Evolutionary conservation across 2,888 invertebrate genomes (phyloP).

Genomic region (Tryphoninae sp.): DNA sequence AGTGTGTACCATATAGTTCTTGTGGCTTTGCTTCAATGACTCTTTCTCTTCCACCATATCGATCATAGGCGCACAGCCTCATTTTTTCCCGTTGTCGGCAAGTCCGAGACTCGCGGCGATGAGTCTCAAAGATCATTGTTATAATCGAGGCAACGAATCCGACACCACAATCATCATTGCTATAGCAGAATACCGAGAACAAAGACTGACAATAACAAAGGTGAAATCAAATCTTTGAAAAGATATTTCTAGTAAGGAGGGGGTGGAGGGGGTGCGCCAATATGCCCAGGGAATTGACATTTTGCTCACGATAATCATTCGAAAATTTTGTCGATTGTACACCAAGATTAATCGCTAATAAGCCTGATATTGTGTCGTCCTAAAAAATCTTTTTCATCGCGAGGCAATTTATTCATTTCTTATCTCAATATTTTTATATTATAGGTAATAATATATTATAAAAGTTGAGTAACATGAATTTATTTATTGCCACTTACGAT

Average conservation of each 20-base stretch:
- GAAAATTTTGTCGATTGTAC: neutral
- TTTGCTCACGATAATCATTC: conserved; percentile 14
- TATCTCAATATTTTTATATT: too few relatives aligned
- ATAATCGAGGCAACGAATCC: conserved; percentile 50
- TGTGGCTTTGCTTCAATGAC: conserved; percentile 47
- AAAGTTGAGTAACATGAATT: too few relatives aligned
- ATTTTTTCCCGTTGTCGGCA: conserved; percentile 42
- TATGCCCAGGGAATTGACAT: conserved; percentile 23
- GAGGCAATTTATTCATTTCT: too few relatives aligned
- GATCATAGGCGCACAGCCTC: conserved; percentile 50
- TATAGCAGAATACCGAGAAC: conserved; percentile 39
- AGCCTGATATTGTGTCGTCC: neutral
- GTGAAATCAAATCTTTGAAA: conserved; percentile 45
- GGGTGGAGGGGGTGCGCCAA: neutral
- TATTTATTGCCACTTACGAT: too few relatives aligned
- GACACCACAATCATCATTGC: conserved; percentile 52
- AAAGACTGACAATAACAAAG: conserved; percentile 51
- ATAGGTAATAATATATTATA: too few relatives aligned
- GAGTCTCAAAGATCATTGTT: conserved; percentile 59
- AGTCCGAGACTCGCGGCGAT: conserved; percentile 38
- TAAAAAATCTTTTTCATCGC: neutral
- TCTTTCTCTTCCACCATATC: conserved; percentile 54
- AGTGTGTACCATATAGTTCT: conserved; percentile 17
- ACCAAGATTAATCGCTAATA: neutral
- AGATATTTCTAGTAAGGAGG: conserved; percentile 4